Evolutionary conservation across 2,113 vertebrate genomes (phyloP).

Genomic region (Sula dactylatra): DNA sequence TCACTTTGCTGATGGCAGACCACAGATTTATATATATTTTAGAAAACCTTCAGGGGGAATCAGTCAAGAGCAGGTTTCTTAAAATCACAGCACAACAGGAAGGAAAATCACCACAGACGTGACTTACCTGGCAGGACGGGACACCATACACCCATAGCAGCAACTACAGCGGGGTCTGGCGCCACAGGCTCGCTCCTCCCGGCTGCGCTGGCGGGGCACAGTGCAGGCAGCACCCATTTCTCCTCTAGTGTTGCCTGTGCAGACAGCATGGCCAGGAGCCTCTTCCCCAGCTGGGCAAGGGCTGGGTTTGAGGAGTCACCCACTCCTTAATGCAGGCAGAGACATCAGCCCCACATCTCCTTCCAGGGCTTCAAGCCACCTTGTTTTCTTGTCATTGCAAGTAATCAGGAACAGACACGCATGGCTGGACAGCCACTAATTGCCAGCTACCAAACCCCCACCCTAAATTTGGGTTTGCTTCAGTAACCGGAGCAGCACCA

Average conservation of each 20-base stretch:
- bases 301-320: background rate
- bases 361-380: background rate
- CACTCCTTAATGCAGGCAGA: background rate
- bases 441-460: background rate
- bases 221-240: background rate
- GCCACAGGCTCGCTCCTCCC: background rate
- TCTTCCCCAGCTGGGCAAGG: background rate
- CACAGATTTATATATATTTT: background rate
- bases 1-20: background rate
- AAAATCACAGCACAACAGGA: background rate
- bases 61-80: background rate
- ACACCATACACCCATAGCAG: background rate
- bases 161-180: too few species aligned
- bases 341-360: background rate
- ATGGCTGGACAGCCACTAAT: accelerated
- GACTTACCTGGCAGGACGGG: background rate
- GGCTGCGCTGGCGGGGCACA: too few species aligned
- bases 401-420: accelerated
- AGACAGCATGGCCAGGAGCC: background rate
- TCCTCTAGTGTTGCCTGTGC: background rate
- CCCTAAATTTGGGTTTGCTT: background rate
- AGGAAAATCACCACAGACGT: background rate
- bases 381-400: background rate
- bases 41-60: background rate
- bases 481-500: background rate